Evolutionary conservation across 2,113 vertebrate species (phyloP).

Genomic region (Rattus rattus): DNA sequence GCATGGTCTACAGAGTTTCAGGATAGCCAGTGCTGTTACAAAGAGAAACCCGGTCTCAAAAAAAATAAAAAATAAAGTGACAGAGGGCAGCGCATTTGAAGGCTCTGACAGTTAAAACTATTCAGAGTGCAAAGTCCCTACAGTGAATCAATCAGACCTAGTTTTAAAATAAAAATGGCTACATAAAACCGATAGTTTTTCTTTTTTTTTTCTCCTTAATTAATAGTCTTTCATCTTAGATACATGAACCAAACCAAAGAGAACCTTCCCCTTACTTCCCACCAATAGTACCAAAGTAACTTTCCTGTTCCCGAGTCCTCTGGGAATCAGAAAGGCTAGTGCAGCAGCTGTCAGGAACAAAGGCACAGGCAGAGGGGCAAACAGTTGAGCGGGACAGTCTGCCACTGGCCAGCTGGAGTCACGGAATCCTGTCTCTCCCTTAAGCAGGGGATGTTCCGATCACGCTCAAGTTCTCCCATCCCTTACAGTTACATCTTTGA

Average conservation of each 20-base stretch:
- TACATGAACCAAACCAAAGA: conserved; percentile 28
- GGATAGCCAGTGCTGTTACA: neutral
- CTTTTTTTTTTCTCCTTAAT: neutral
- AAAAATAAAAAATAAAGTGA: neutral
- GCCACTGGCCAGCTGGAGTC: conserved; percentile 32
- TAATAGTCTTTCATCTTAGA: conserved; percentile 65
- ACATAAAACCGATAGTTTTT: conserved; percentile 2
- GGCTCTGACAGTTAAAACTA: neutral
- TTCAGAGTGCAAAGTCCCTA: neutral
- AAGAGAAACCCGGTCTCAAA: neutral
- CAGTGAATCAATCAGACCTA: conserved; percentile 53
- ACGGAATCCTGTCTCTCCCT: neutral
- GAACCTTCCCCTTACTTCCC: conserved; percentile 14
- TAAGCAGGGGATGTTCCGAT: neutral
- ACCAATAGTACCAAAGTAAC: conserved; percentile 33
- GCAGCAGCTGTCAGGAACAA: conserved; percentile 68
- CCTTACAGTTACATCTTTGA: conserved; percentile 49
- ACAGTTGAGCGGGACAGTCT: neutral
- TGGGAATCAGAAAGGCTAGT: conserved; percentile 48
- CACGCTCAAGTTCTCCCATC: conserved; percentile 44
- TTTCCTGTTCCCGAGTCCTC: neutral
- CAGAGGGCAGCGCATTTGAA: conserved; percentile 24
- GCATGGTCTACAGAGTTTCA: neutral
- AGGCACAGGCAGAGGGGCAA: conserved; percentile 62
- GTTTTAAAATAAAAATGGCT: conserved; percentile 67